Evolutionary conservation across 2,113 vertebrate species (phyloP), one percentile per base, ranked within the genome.

Genomic region (Ailurus styani): DNA sequence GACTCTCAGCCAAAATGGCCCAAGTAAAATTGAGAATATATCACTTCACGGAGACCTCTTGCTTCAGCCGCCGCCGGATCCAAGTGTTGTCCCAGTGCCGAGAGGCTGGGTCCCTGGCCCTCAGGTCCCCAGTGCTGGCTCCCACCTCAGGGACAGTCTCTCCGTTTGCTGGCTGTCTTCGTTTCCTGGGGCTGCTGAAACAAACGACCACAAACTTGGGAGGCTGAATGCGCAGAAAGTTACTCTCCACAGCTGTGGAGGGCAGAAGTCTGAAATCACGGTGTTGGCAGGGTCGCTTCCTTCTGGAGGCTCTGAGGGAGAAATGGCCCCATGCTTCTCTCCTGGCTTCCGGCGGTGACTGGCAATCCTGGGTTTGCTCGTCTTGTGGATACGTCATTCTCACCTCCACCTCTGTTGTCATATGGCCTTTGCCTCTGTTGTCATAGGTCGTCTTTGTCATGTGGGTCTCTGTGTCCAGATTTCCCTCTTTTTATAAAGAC

Each of bases 81-180:
- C 57, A 5, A 17, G 45, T 3, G 11, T 18, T 21, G 45, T 9
- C 34, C 5, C 5, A 10, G 64, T 4, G 42, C 34, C 11, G 15
- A 2, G 84, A 45, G 47, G 14, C 55, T 0, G 0, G 0, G 11
- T n/a, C 31, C 1, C 1, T 0, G 6, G 94, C 42, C 70, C 75
- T 6, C 15, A 13, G 13, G 25, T 34, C 50, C 75, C 23, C 17
- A 8, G 81, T 0, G 31, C 0, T 5, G 72, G 86, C 79, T 64
- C 47, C 25, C 0, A n/a, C 9, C 64, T 45, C 73, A 23, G 84
- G 52, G 45, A 37, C 68, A 0, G 34, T 34, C 45, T n/a, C 87
- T 68, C 21, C 34, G 0, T 18, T 6, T 1, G 57, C 23, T 5
- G 66, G 47, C 82, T 42, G 21, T 5, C 25, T 64, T 18, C 29